phyloP scores from a whole-genome alignment of 2,113 vertebrate genomes.

The Catharus fuscescens region DNA sequence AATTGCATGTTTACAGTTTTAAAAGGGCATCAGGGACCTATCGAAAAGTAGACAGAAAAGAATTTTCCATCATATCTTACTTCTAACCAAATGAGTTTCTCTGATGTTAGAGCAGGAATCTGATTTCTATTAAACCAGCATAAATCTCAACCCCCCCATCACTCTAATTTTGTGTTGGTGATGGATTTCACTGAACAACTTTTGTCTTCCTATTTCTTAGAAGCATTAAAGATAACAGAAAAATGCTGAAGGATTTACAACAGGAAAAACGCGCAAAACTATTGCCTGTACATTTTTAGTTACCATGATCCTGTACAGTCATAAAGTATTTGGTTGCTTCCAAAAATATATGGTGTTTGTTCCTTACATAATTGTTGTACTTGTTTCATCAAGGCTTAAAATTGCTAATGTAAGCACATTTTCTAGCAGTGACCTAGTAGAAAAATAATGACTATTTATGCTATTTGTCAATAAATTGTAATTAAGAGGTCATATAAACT shows the following conservation, averaged over 20 bases:
- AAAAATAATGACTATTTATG: background rate
- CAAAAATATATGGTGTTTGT: background rate
- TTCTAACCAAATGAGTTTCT: conserved; percentile 4
- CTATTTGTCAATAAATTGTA: background rate
- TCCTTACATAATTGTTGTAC: background rate
- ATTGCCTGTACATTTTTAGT: background rate
- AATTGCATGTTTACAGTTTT: conserved; percentile 31
- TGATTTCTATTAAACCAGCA: conserved; percentile 20
- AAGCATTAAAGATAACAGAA: background rate
- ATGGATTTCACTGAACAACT: conserved; percentile 7
- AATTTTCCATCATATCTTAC: background rate
- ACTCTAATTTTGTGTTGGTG: conserved; percentile 14
- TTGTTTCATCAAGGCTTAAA: background rate
- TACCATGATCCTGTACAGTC: background rate
- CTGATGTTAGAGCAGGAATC: background rate
- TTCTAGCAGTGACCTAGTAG: background rate
- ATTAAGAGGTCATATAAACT: background rate
- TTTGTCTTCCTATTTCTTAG: background rate
- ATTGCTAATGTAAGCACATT: background rate
- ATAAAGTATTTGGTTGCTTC: background rate
- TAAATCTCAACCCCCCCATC: background rate
- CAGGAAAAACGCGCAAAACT: background rate
- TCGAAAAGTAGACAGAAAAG: background rate
- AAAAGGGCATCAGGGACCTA: background rate
- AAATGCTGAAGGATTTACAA: background rate